A percentile compares a stretch with the other conserved stretches of the same genome.
Conservation (phyloP, 2,113 vertebrate species). For the Perognathus longimembris region DNA sequence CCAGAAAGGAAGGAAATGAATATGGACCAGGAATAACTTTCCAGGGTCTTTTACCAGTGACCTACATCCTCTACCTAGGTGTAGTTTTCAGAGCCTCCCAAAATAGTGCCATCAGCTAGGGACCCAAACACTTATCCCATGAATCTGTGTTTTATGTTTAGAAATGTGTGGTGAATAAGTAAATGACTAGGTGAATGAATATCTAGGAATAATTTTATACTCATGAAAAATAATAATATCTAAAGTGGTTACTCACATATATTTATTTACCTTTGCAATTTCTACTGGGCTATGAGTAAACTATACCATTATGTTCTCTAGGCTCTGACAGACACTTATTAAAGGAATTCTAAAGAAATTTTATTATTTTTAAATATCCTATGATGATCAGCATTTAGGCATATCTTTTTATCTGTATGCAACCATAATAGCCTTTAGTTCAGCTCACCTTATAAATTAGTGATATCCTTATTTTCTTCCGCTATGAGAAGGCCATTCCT, state of each 20-base stretch:
- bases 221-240: too few relatives aligned
- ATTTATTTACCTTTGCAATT: conserved; percentile 37
- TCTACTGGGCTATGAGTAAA: conserved; percentile 25
- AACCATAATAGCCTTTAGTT: conserved; percentile 15
- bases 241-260: background rate
- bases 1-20: too few relatives aligned
- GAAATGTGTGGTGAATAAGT: background rate
- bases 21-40: background rate
- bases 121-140: too few relatives aligned
- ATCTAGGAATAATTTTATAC: too few relatives aligned
- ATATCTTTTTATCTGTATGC: conserved; percentile 35
- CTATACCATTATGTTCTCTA: background rate
- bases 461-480: conserved; percentile 31
- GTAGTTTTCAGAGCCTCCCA: background rate
- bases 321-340: background rate
- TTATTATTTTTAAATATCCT: background rate
- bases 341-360: conserved; percentile 52
- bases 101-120: too few relatives aligned
- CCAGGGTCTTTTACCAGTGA: background rate
- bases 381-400: conserved; percentile 6
- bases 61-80: too few relatives aligned
- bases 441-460: conserved; percentile 15
- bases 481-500: background rate
- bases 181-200: background rate
- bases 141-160: too few relatives aligned